Conservation (phyloP, 2,113 vertebrate genomes). For the Hippocampus guttulatus region DNA sequence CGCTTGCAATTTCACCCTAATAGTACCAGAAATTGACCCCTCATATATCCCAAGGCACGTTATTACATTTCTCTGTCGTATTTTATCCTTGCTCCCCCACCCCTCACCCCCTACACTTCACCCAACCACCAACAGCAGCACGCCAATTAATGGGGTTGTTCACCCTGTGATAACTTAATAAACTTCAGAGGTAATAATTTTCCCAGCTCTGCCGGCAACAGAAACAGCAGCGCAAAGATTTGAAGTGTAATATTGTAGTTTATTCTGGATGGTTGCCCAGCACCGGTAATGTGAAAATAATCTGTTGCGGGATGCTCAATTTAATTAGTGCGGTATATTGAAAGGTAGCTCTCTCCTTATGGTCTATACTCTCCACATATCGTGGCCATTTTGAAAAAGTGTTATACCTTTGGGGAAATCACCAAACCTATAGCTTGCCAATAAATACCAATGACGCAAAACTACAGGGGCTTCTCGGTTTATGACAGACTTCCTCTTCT, state of each 20-base stretch:
- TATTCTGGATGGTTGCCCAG: slow-evolving; percentile 73
- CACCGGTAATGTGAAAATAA: slow-evolving; percentile 50
- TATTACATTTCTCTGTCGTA: slow-evolving; percentile 62
- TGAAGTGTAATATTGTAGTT: slow-evolving; percentile 68
- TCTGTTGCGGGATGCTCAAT: slow-evolving; percentile 39
- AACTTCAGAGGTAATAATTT: slow-evolving; percentile 67
- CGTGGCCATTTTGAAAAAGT: slow-evolving; percentile 21
- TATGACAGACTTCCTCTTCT: not conserved
- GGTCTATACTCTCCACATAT: slow-evolving; percentile 10
- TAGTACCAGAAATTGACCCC: slow-evolving; percentile 63
- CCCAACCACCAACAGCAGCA: slow-evolving; percentile 56
- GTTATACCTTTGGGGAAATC: not conserved
- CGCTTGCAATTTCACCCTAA: slow-evolving; percentile 60
- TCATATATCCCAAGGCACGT: slow-evolving; percentile 60
- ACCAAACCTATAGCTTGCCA: not conserved
- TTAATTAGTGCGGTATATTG: slow-evolving; percentile 21
- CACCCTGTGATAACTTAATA: slow-evolving; percentile 68
- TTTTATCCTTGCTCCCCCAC: slow-evolving; percentile 37
- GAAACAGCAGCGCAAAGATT: slow-evolving; percentile 52
- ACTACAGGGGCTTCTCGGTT: not conserved
- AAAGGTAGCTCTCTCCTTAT: slow-evolving; percentile 15
- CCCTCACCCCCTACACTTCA: slow-evolving; percentile 21
- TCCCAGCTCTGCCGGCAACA: slow-evolving; percentile 42
- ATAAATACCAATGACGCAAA: not conserved
- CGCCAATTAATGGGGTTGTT: slow-evolving; percentile 64